A percentile compares a stretch with the other conserved stretches of the same genome.
Evolutionary conservation across 1,140 invertebrate genomes (phyloP).

Genomic region (Rhagoletis pomonella): DNA sequence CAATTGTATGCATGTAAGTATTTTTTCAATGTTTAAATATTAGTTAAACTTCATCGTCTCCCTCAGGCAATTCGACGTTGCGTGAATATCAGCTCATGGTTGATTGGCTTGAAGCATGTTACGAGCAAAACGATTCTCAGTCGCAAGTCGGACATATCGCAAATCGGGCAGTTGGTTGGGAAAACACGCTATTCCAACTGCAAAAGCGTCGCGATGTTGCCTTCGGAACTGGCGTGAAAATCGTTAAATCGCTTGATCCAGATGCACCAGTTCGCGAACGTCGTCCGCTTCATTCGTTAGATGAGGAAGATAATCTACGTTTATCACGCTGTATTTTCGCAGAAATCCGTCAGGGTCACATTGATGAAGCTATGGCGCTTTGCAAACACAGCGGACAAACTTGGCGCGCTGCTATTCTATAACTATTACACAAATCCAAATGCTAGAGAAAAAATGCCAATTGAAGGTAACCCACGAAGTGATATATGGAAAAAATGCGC

Average conservation of each 20-base stretch:
- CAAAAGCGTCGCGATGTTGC: conserved; percentile 74
- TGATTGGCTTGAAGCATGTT: conserved; percentile 93
- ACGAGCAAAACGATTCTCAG: conserved; percentile 81
- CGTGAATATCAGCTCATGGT: conserved; percentile 89
- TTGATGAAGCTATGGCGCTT: conserved; percentile 88
- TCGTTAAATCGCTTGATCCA: conserved; percentile 90
- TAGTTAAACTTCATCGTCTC: conserved; percentile 53
- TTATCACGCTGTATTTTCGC: conserved; percentile 82
- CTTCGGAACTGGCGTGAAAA: conserved; percentile 77
- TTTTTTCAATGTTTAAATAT: background rate
- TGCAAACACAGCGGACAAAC: conserved; percentile 90
- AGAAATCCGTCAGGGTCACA: conserved; percentile 88
- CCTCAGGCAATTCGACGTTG: conserved; percentile 79
- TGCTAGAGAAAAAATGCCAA: conserved; percentile 75
- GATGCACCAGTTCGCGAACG: conserved; percentile 91
- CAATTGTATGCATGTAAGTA: conserved; percentile 75
- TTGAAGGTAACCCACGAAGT: conserved; percentile 89
- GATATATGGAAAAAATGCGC: conserved; percentile 90
- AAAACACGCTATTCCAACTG: conserved; percentile 91
- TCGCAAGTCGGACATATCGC: conserved; percentile 83
- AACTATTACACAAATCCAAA: conserved; percentile 77
- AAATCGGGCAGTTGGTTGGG: conserved; percentile 88
- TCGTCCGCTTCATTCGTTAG: conserved; percentile 89
- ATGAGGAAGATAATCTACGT: conserved; percentile 90
- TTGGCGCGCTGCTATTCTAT: conserved; percentile 89